Evolutionary conservation across 1,140 invertebrate species (phyloP), one percentile per base, ranked within the genome.

Genomic region (Coptotermes formosanus): DNA sequence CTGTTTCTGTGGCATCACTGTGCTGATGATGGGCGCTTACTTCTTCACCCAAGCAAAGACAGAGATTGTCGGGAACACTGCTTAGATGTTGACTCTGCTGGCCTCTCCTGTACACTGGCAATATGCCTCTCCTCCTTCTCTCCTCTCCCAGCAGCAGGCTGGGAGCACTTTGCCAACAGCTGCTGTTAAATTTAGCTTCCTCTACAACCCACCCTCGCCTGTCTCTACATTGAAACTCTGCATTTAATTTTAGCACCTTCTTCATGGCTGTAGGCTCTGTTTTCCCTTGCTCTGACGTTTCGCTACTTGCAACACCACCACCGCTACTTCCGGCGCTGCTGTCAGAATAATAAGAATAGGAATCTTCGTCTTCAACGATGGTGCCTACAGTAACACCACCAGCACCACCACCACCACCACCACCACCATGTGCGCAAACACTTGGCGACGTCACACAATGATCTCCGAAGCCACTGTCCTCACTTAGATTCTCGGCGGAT

Each of bases 401-500:
- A 23, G 32, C 32, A 21, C 82, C 82, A 23, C 82, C 32, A 23
- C 30, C 82, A 23, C 30, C 82, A 21, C 82, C 82, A 23, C 82
- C 32, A 23, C 30, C 82, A 23, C 30, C 82, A 11, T 11, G 43
- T 11, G 30, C 82, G 43, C 21, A 23, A 2, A 32, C 30, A 44
- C 83, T 84, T 44, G 83, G 25, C 30, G 43, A 30, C 83, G n/a
- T 44, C 83, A 88, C 55, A 25, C 83, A 75, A 75, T 86, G 85
- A 88, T 95, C 94, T 86, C 95, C 94, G 90, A 95, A 96, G 32
- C 95, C 95, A 87, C 94, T 95, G 90, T 95, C 95, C 89, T 95
- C 95, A 88, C 94, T 95, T 69, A 95, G 90, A 91, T 95, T 95
- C 89, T 96, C 95, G 4, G 93, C 92, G 45, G 95, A 95, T 88